Base-by-base conservation (phyloP, 2,888 invertebrate species). In the Epirrita christyi region DNA sequence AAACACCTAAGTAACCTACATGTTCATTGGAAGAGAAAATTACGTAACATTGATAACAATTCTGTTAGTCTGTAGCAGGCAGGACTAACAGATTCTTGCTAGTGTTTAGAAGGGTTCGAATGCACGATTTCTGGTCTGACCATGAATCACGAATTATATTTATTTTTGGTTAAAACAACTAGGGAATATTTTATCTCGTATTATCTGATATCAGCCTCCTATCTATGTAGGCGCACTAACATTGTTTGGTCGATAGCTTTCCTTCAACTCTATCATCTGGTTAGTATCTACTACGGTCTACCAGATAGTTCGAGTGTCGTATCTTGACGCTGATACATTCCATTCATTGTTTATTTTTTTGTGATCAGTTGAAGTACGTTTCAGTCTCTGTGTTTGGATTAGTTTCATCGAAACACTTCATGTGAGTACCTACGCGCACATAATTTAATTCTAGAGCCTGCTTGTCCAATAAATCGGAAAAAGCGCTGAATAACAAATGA, bases 1-100 rank as follows among this genome's bases (percentile, higher is more conserved):
- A 81, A 83, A 84, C 72, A n/a, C n/a, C n/a, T n/a, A n/a, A n/a
- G 74, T 77, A 70, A 72, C 84, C 86, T 81, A 86, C 73, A 80
- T 88, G 78, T 59, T 78, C 81, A 85, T 58, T 79, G 75, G 74
- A 71, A 70, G 67, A 76, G 75, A 73, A 73, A 72, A 73, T 82
- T 79, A 74, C 72, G 73, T 72, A 80, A 76, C 64, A 50, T 60
- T 66, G 68, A 73, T 72, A 73, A 72, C 66, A 55, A 50, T 51
- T 56, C 54, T 41, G n/a, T n/a, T n/a, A 59, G 48, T 41, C 46
- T 53, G n/a, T 6, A 36, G 10, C 27, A 46, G 14, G 10, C 27
- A 46, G 14, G 47, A 13, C 38, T 46, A 21, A 8, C 34, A 36
- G 28, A 46, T 15, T 28, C 8, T 8, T 49, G 0, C 7, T 21